Conservation (phyloP, 2,797 vertebrate genomes). For the Silurus lanzhouensis region DNA sequence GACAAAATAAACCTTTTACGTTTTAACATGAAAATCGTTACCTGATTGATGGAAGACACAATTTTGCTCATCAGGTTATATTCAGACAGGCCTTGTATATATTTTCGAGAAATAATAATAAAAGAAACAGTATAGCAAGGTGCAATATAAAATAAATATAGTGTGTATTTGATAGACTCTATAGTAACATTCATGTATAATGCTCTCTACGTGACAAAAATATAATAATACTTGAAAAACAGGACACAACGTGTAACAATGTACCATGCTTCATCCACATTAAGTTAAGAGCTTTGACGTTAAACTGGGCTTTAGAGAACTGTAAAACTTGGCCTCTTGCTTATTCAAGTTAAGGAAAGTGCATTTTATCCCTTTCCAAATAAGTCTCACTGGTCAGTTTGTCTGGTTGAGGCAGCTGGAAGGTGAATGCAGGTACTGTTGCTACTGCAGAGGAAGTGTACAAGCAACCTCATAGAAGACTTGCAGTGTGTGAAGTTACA, state of each 20-base stretch:
- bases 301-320: slow-evolving; percentile 47
- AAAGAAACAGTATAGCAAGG: slow-evolving; percentile 66
- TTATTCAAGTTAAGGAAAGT: slow-evolving; percentile 38
- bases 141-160: slow-evolving; percentile 75
- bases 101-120: slow-evolving; percentile 32
- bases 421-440: slow-evolving; percentile 51
- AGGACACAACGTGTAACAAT: slow-evolving; percentile 61
- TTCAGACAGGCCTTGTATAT: slow-evolving; percentile 44
- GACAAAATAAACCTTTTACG: neutral
- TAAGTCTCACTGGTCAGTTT: slow-evolving; percentile 37
- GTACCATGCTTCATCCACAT: slow-evolving; percentile 47
- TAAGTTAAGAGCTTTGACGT: slow-evolving; percentile 41
- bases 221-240: slow-evolving; percentile 64
- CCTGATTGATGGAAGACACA: slow-evolving; percentile 59
- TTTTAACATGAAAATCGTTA: slow-evolving; percentile 19
- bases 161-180: slow-evolving; percentile 69
- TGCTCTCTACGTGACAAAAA: slow-evolving; percentile 72
- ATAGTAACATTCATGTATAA: slow-evolving; percentile 68
- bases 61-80: slow-evolving; percentile 57
- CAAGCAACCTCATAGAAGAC: slow-evolving; percentile 63
- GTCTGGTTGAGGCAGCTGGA: slow-evolving; percentile 43
- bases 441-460: slow-evolving; percentile 34
- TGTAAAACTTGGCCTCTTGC: slow-evolving; percentile 29
- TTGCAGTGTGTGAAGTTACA: slow-evolving; percentile 48
- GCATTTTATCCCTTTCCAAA: slow-evolving; percentile 25